These are phyloP conservation scores for Hiodon tergisus DNA, from an alignment of 2,113 vertebrate genomes.

Conservation along the genomic window DNA sequence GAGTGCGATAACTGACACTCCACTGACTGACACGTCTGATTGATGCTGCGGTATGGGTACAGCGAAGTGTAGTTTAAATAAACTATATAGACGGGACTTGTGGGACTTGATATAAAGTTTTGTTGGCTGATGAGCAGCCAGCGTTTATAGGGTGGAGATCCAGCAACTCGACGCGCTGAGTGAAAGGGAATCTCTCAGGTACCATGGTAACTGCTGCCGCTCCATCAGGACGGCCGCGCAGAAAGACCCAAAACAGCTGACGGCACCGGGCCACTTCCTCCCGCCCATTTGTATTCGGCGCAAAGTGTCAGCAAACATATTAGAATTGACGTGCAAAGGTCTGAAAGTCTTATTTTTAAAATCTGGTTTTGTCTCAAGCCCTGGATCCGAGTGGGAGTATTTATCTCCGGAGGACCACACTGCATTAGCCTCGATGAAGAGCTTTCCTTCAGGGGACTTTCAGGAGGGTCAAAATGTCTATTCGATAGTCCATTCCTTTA, in stretches of 20 bases:
- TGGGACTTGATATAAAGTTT: no score
- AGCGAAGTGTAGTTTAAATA: no score
- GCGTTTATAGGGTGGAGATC: no score
- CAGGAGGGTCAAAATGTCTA: background rate
- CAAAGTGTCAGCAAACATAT: background rate
- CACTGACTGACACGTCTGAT: no score
- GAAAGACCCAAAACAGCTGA: background rate
- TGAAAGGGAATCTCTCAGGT: background rate
- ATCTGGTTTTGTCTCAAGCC: background rate
- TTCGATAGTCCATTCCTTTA: background rate
- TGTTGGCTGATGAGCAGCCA: no score
- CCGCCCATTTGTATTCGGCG: background rate
- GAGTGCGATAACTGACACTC: no score
- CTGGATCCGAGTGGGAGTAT: background rate
- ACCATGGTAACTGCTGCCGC: background rate
- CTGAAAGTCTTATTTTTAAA: constrained; percentile 9
- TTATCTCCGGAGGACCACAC: background rate
- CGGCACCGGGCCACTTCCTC: background rate
- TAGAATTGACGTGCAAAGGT: constrained; percentile 11
- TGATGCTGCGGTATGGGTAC: no score
- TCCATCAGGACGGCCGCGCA: no score
- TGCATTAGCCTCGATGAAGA: constrained; percentile 2
- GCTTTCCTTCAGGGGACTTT: background rate
- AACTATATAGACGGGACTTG: no score
- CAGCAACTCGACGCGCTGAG: background rate